phyloP scores from a whole-genome alignment of 2,888 invertebrate species.

The Endotricha flammealis region DNA sequence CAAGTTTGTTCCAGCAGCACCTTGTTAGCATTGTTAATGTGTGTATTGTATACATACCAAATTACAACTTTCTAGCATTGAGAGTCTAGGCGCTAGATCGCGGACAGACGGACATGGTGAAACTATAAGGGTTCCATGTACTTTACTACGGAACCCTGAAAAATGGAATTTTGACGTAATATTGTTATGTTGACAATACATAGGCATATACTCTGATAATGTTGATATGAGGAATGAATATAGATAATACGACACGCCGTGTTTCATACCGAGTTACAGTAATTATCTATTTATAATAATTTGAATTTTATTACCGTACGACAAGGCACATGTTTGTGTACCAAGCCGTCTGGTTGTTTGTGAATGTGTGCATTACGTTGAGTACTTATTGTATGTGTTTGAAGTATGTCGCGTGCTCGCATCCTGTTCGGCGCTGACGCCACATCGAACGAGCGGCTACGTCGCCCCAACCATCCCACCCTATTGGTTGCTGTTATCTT shows the following conservation, averaged over 20 bases:
- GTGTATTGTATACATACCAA: no score
- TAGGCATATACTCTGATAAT: no score
- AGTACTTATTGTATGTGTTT: slow-evolving; percentile 19
- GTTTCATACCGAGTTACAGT: slow-evolving; percentile 2
- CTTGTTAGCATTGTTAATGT: no score
- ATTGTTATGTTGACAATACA: not conserved
- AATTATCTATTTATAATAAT: slow-evolving; percentile 6
- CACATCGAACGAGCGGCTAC: slow-evolving; percentile 65
- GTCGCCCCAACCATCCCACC: slow-evolving; percentile 50
- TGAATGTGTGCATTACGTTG: slow-evolving; percentile 30
- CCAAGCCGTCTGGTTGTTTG: slow-evolving; percentile 4
- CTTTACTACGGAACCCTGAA: no score
- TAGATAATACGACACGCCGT: slow-evolving; percentile 15
- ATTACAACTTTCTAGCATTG: no score
- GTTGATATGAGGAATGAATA: not conserved
- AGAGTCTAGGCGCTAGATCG: no score
- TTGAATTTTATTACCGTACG: not conserved
- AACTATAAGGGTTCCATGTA: no score
- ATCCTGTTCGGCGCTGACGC: slow-evolving; percentile 70
- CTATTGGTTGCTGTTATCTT: slow-evolving; percentile 70
- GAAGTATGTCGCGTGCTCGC: slow-evolving; percentile 58
- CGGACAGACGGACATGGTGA: no score
- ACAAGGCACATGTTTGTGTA: slow-evolving; percentile 4
- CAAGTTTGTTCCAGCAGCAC: no score
- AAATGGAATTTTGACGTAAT: not conserved